phyloP scores from a whole-genome alignment of 1,140 invertebrate genomes.

The Drosophila azteca region DNA sequence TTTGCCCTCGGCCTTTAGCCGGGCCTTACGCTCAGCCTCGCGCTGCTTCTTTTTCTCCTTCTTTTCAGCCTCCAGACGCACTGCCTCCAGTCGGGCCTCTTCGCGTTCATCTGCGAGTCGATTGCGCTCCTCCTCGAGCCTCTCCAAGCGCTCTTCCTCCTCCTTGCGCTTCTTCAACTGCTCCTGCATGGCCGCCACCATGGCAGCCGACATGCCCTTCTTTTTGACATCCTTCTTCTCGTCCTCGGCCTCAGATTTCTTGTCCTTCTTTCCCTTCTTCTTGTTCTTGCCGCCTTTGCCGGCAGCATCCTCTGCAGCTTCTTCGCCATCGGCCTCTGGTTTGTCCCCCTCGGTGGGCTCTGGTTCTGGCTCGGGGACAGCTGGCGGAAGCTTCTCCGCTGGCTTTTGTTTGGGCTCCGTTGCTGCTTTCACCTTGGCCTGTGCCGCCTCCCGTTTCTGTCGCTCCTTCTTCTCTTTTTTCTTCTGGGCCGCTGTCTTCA shows the following conservation, averaged over 20 bases:
- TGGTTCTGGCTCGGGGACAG: constrained; percentile 74
- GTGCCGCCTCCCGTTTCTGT: constrained; percentile 88
- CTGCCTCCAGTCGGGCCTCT: constrained; percentile 88
- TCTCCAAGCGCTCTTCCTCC: constrained; percentile 91
- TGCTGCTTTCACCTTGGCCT: constrained; percentile 84
- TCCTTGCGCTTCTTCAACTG: constrained; percentile 94
- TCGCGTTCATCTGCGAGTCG: constrained; percentile 90
- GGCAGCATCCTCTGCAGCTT: constrained; percentile 73
- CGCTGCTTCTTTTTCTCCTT: constrained; percentile 97
- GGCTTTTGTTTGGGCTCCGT: constrained; percentile 84
- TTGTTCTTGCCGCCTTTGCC: constrained; percentile 85
- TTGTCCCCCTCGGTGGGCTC: constrained; percentile 83
- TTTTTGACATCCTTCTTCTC: constrained; percentile 83
- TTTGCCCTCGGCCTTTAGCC: constrained; percentile 97
- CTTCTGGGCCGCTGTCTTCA: constrained; percentile 93
- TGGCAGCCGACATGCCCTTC: constrained; percentile 91
- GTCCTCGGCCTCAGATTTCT: constrained; percentile 86
- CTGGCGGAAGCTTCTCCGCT: constrained; percentile 57
- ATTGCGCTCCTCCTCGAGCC: constrained; percentile 92
- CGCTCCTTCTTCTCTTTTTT: constrained; percentile 94
- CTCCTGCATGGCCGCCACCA: constrained; percentile 94
- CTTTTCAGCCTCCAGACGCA: constrained; percentile 92
- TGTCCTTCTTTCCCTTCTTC: constrained; percentile 86
- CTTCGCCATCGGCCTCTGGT: constrained; percentile 82
- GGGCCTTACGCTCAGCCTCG: constrained; percentile 96